Evolutionary conservation across 2,113 vertebrate species (phyloP).

Genomic region (Lota lota): DNA sequence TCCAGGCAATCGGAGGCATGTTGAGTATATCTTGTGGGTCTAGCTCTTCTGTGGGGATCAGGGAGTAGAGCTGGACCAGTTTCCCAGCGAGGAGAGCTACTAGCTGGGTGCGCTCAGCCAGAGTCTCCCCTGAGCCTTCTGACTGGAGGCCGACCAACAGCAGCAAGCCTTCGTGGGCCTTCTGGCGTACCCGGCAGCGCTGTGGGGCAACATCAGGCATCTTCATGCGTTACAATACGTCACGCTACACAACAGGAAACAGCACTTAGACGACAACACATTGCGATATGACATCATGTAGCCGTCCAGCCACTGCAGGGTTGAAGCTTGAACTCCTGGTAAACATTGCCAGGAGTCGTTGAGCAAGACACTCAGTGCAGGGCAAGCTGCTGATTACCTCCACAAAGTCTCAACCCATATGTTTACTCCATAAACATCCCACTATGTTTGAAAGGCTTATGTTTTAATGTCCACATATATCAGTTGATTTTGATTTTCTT

Average conservation of each 20-base stretch:
- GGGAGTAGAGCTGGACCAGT: conserved; percentile 35
- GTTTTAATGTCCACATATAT: too few species aligned
- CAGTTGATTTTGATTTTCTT: too few species aligned
- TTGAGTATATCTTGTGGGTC: conserved; percentile 27
- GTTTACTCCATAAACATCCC: too few species aligned
- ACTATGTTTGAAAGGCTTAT: too few species aligned
- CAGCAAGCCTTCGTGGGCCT: conserved; percentile 49
- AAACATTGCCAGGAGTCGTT: too few species aligned
- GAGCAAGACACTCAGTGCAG: too few species aligned
- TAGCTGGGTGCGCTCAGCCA: conserved; percentile 20
- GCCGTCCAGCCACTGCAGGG: too few species aligned
- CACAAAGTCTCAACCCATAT: too few species aligned
- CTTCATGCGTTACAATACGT: too few species aligned
- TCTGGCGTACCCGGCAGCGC: conserved; percentile 30
- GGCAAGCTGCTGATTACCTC: too few species aligned
- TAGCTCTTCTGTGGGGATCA: conserved; percentile 35
- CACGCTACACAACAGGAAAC: background rate
- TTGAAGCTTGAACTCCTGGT: too few species aligned
- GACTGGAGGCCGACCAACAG: conserved; percentile 18
- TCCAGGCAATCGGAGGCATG: conserved; percentile 38
- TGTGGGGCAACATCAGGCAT: conserved; percentile 4
- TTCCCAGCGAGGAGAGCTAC: conserved; percentile 39
- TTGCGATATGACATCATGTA: too few species aligned
- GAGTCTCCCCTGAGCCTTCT: conserved; percentile 12
- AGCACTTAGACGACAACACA: background rate